Base-by-base conservation (phyloP, 2,797 vertebrate species). In the Danio choprae region DNA sequence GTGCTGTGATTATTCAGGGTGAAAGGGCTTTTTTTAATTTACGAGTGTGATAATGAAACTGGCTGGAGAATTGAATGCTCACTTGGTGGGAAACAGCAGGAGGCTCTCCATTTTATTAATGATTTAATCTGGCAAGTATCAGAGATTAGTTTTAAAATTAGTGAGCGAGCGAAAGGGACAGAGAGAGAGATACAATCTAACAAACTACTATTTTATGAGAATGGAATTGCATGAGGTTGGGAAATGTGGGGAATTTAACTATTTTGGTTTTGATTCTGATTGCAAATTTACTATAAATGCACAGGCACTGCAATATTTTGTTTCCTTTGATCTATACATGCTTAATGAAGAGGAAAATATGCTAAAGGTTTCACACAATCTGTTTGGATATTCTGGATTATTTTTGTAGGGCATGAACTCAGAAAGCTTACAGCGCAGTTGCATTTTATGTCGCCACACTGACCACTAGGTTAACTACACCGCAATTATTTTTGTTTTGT, bases 31-130 rank as follows among this genome's bases (percentile, higher is more conserved):
- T 63, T n/a, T 51, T 48, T 51, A 76, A 76, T 63, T 76, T 53
- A 64, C 7, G 12, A 50, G 43, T 40, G 59, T 51, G 46, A 75
- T 63, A 63, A 75, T 63, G 59, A 63, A 63, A 63, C 59, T 48
- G 43, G 44, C 70, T 29, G 46, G 71, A 73, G 71, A 44, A 73
- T 60, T 36, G 56, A 20, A 59, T 60, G 41, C 71, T n/a, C 22
- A 16, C 20, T 59, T 59, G 8, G 20, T 73, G 62, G 5, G 6
- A 20, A 71, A 50, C 22, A 40, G 20, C 59, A 7, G 55, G 51
- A 74, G 51, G 63, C 43, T 68, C 44, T 79, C n/a, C 53, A 69
- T 60, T 69, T 29, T 69, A 67, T 74, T 83, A 60, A 79, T 79
- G 38, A 69, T 74, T 59, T 68, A n/a, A 67, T 58, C 63, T 53